Evolutionary conservation across 2,888 invertebrate genomes (phyloP), one percentile per base, ranked within the genome.

Genomic region (Pasiphila rectangulata): DNA sequence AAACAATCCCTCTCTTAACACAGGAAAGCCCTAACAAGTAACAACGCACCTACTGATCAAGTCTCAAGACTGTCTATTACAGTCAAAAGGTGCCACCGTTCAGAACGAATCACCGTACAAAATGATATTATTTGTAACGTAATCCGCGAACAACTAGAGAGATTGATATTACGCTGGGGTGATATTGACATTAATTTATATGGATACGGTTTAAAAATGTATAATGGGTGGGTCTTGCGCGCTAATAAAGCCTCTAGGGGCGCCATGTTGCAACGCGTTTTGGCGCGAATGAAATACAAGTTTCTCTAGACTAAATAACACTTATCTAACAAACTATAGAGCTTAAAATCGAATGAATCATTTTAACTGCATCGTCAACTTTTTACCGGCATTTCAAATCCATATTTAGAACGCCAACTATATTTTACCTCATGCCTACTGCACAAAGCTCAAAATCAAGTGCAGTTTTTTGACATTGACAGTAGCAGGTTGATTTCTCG

Each of bases 141-240:
- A 87, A 88, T 88, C 87, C 85, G 86, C 83, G 85, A 87, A 88
- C 87, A 84, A 85, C 83, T 83, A 79, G 66, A 69, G 75, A 82
- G 86, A 87, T 84, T 87, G 86, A 87, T 86, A 86, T 80, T 83
- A 82, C 87, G 71, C 86, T 78, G 65, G 87, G 87, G 87, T 83
- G 79, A 78, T 78, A 82, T 85, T 80, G 86, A 79, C 88, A 85
- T 86, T 87, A 88, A 88, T 88, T 87, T 88, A 87, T 88, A 87
- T 86, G 85, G 86, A 82, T 84, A 86, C 85, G 86, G 82, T 88
- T 86, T 87, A 88, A 88, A 88, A 88, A 86, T 86, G 84, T 85
- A 87, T 86, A 88, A 87, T 85, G 80, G 80, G 72, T 74, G 75
- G 76, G 76, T 75, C 69, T 75, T 61, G 72, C 70, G 67, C 79